Evolutionary conservation across 2,113 vertebrate species (phyloP).

Genomic region (Erythrocercus mccallii): DNA sequence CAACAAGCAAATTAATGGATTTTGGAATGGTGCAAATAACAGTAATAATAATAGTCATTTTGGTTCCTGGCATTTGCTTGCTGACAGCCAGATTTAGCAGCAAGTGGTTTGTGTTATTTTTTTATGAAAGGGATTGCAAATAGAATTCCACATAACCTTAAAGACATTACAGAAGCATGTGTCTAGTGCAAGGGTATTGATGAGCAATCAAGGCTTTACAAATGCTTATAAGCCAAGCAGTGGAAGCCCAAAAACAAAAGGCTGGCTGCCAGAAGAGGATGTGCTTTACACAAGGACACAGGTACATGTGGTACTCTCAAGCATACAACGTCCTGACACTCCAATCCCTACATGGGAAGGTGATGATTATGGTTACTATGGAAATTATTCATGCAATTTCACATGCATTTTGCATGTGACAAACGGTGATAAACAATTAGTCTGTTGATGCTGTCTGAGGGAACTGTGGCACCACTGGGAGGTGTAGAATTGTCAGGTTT

Average conservation of each 20-base stretch:
- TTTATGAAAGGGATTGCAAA: slow-evolving; percentile 47
- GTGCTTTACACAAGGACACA: background rate
- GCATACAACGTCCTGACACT: no score
- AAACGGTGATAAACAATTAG: background rate
- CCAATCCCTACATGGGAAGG: background rate
- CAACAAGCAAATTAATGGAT: slow-evolving; percentile 62
- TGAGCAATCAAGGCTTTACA: background rate
- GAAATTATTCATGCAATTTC: background rate
- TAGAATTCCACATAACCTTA: slow-evolving; percentile 36
- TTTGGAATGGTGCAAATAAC: slow-evolving; percentile 42
- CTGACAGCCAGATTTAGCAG: slow-evolving; percentile 50
- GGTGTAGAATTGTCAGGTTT: background rate
- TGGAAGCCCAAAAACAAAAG: background rate
- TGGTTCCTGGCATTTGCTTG: slow-evolving; percentile 46
- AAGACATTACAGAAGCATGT: background rate
- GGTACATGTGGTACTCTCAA: accelerated
- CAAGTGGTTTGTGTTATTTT: slow-evolving; percentile 20
- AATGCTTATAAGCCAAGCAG: background rate
- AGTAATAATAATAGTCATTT: slow-evolving; percentile 37
- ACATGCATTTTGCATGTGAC: accelerated
- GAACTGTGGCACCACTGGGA: background rate
- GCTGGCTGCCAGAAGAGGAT: background rate
- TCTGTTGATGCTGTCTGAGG: background rate
- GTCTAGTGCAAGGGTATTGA: background rate
- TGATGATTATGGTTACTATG: background rate